Evolutionary conservation across 2,888 invertebrate genomes (phyloP).

Genomic region (Petrolisthes manimaculis): DNA sequence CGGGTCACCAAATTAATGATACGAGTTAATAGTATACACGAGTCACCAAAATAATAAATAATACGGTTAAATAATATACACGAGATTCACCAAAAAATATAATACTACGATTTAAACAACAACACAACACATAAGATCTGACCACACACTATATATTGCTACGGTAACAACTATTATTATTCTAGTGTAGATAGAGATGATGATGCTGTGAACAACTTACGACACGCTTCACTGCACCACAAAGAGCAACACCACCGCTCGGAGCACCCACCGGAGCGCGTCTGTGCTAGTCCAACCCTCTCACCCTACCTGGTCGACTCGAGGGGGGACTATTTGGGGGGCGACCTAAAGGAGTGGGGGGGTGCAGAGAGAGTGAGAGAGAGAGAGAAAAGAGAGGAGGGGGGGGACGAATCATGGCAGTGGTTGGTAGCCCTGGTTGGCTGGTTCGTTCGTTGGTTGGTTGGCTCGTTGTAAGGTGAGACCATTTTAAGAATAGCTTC

Average conservation of each 20-base stretch:
- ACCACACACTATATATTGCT: not conserved
- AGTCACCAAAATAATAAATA: too few relatives aligned
- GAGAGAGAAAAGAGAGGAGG: too few relatives aligned
- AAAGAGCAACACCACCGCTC: slow-evolving; percentile 48
- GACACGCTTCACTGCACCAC: slow-evolving; percentile 56
- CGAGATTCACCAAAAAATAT: too few relatives aligned
- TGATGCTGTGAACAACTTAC: slow-evolving; percentile 26
- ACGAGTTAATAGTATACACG: too few relatives aligned
- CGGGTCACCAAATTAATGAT: too few relatives aligned
- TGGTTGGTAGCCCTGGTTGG: not conserved
- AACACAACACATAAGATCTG: not conserved
- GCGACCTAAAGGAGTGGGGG: too few relatives aligned
- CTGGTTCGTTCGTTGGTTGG: too few relatives aligned
- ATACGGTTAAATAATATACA: too few relatives aligned
- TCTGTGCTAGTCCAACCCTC: slow-evolving; percentile 26
- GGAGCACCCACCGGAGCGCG: slow-evolving; percentile 53
- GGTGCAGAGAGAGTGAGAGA: too few relatives aligned
- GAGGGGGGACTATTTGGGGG: not conserved
- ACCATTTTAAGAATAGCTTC: slow-evolving; percentile 21
- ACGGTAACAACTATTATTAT: too few relatives aligned
- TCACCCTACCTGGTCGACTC: slow-evolving; percentile 17
- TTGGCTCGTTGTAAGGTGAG: slow-evolving; percentile 33
- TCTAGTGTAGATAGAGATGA: too few relatives aligned
- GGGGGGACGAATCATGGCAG: too few relatives aligned
- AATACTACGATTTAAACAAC: not conserved